Evolutionary conservation across 1,140 invertebrate species (phyloP).

Genomic region (Solenopsis invicta): DNA sequence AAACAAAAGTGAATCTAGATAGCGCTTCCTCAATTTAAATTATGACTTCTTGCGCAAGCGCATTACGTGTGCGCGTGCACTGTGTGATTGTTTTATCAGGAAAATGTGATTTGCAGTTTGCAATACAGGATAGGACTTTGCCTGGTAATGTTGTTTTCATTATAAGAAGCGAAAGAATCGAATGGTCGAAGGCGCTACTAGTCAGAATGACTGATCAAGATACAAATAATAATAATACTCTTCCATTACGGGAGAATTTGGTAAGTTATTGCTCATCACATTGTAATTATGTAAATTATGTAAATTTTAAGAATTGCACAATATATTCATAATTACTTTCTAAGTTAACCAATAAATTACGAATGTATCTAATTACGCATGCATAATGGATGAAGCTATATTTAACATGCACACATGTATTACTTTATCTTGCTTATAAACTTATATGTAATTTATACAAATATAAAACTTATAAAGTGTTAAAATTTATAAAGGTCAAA

Average conservation of each 20-base stretch:
- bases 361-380: neutral
- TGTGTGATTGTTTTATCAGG: neutral
- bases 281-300: neutral
- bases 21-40: too few species aligned
- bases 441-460: conserved; percentile 70
- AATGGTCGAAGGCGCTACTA: conserved; percentile 5
- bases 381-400: neutral
- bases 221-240: conserved; percentile 72
- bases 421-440: neutral
- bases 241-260: conserved; percentile 76
- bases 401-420: neutral
- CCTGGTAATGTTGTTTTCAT: conserved; percentile 35
- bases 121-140: conserved; percentile 13
- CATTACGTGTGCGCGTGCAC: too few species aligned
- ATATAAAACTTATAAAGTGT: neutral
- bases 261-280: conserved; percentile 71
- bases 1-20: too few species aligned
- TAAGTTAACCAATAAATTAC: neutral
- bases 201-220: conserved; percentile 77
- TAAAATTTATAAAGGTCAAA: conserved; percentile 88
- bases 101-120: conserved; percentile 66
- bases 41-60: too few species aligned
- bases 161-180: neutral
- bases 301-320: conserved; percentile 4
- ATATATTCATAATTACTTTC: neutral